phyloP scores from a whole-genome alignment of 2,113 vertebrate genomes.

The Willisornis vidua region DNA sequence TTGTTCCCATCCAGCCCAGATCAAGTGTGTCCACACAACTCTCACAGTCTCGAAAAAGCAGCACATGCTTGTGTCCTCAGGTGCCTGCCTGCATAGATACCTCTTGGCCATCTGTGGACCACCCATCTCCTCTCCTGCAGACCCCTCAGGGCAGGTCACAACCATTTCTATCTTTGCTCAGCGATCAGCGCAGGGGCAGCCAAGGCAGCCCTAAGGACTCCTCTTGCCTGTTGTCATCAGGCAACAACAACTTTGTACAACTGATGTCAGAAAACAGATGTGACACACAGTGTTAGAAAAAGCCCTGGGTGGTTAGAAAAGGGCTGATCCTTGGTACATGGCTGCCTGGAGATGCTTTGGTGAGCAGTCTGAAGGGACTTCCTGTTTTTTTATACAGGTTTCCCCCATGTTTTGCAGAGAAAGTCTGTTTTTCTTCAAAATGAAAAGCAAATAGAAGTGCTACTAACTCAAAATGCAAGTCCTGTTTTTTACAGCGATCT shows the following conservation, averaged over 20 bases:
- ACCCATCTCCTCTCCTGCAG: not conserved
- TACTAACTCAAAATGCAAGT: conserved; percentile 35
- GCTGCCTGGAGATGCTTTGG: rapidly evolving
- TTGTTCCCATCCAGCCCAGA: not conserved
- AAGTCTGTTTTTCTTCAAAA: not conserved
- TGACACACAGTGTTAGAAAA: not conserved
- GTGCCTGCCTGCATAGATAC: not conserved
- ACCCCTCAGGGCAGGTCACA: not conserved
- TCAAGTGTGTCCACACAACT: not conserved
- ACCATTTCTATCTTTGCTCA: not conserved
- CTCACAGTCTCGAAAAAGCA: rapidly evolving
- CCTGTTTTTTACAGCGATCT: not conserved
- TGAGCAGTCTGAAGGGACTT: conserved; percentile 33
- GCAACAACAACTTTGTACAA: not conserved
- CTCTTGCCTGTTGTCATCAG: not conserved
- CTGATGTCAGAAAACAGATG: not conserved
- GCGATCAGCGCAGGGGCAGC: not conserved
- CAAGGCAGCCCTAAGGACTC: not conserved
- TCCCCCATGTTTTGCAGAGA: conserved; percentile 15
- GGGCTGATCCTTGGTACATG: not conserved
- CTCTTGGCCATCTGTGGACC: not conserved
- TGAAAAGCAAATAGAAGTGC: not conserved
- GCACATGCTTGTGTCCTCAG: rapidly evolving
- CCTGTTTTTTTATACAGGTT: conserved; percentile 52
- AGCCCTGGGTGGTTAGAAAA: not conserved